A percentile compares a stretch with the other conserved stretches of the same genome.
Evolutionary conservation across 2,113 vertebrate species (phyloP).

Genomic region (Malurus alboscapulatus): DNA sequence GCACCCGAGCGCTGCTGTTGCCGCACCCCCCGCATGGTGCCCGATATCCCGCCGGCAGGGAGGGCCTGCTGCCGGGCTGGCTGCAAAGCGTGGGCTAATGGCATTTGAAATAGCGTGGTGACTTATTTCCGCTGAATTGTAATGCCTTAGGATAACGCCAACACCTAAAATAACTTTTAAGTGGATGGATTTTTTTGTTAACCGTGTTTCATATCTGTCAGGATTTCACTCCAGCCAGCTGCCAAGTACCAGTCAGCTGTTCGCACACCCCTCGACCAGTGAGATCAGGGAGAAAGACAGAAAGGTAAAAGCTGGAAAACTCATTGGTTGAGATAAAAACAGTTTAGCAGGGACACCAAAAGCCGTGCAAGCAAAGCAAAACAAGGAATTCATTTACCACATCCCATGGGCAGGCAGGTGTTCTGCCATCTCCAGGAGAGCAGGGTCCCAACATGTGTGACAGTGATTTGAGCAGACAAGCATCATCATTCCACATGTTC

Average conservation of each 20-base stretch:
- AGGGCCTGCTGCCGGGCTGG: not conserved
- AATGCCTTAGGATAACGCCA: fast-evolving
- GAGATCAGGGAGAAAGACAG: fast-evolving
- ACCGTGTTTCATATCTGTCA: fast-evolving
- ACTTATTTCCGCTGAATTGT: fast-evolving
- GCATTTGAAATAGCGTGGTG: fast-evolving
- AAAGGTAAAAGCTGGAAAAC: not conserved
- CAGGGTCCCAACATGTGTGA: fast-evolving
- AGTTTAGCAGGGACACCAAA: not conserved
- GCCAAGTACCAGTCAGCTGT: fast-evolving
- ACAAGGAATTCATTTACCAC: not conserved
- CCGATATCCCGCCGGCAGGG: fast-evolving
- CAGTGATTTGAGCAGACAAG: not conserved
- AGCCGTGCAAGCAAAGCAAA: not conserved
- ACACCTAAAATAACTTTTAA: no score
- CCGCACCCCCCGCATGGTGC: fast-evolving
- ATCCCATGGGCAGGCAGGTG: fast-evolving
- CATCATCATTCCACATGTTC: no score
- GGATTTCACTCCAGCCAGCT: not conserved
- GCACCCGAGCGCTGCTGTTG: not conserved
- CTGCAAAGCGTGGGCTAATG: fast-evolving
- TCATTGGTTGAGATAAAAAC: fast-evolving
- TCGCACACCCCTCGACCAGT: fast-evolving
- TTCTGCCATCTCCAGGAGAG: not conserved
- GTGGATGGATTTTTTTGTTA: not conserved